Evolutionary conservation across 2,797 vertebrate genomes (phyloP), one percentile per base, ranked within the genome.

Genomic region (Megalops cyprinoides): DNA sequence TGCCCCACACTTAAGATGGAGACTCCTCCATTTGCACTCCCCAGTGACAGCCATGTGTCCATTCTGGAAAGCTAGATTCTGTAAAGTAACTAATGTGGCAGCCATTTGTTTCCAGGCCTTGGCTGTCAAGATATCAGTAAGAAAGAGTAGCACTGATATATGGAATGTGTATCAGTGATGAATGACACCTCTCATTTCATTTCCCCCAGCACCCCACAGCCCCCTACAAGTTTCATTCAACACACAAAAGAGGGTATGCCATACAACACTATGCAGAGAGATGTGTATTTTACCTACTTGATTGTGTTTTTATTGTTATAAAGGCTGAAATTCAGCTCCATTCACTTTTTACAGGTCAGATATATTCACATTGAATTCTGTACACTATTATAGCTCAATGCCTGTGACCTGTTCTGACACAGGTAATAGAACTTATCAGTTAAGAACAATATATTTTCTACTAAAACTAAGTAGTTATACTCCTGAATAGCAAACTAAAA

Each of bases 81-180:
- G 56, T 56, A n/a, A 48, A 42, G 37, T 25, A 76, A 46, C 37
- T 58, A 60, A 78, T 62, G 42, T 37, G 53, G 56, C 62, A 60
- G 56, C 55, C 55, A 60, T 78, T 78, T 78, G 76, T 78, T 44
- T 78, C 56, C 37, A 62, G 37, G 55, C 23, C 56, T 60, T 62
- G 56, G 55, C 55, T 78, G 76, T 78, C 37, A 55, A 76, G 74
- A 76, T 76, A 76, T 28, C 74, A 18, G 51, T 76, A 62, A 60
- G 56, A 39, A 51, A 56, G 34, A 73, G 67, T 46, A 42, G 20
- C 37, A 46, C 67, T 73, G 75, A 42, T 18, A 20, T 34, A 60
- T 60, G 56, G 20, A 23, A 75, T 37, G n/a, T n/a, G n/a, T n/a
- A n/a, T 8, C 46, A 49, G 28, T 75, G 73, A 79, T 69, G 62